These are phyloP conservation scores for Avahi laniger DNA, from an alignment of 2,797 vertebrate species.

Conservation along the genomic window DNA sequence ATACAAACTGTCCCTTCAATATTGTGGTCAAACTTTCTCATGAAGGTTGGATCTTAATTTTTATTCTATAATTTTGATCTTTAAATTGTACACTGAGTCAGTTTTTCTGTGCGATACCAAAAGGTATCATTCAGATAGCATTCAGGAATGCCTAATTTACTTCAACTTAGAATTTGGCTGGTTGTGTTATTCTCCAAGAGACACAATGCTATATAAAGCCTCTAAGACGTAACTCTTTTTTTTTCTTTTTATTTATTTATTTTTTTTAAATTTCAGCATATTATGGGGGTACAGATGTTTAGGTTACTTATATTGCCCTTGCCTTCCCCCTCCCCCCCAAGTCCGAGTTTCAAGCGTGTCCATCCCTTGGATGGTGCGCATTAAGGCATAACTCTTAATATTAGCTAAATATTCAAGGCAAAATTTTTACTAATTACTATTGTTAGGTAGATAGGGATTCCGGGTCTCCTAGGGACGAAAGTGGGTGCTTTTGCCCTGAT, in stretches of 20 bases:
- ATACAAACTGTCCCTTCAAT: not conserved
- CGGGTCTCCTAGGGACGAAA: too few relatives aligned
- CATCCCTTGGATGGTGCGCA: too few relatives aligned
- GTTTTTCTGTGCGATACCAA: not conserved
- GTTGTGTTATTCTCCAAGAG: not conserved
- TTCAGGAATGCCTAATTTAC: not conserved
- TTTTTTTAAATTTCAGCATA: too few relatives aligned
- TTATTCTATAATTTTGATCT: conserved; percentile 36
- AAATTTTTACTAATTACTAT: not conserved
- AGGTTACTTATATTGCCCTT: too few relatives aligned
- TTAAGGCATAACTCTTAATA: not conserved
- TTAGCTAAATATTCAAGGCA: not conserved
- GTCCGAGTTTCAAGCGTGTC: too few relatives aligned
- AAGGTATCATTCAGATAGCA: not conserved
- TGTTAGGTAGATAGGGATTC: not conserved
- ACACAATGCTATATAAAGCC: not conserved
- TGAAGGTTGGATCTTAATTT: not conserved
- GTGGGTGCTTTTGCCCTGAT: too few relatives aligned
- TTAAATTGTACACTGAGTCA: conserved; percentile 13
- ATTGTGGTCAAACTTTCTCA: not conserved
- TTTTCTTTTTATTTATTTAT: too few relatives aligned
- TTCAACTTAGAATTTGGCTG: not conserved
- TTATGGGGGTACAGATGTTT: too few relatives aligned
- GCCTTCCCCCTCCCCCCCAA: too few relatives aligned
- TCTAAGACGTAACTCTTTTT: not conserved